Evolutionary conservation across 2,888 invertebrate species (phyloP).

Genomic region (Machimus rusticus): DNA sequence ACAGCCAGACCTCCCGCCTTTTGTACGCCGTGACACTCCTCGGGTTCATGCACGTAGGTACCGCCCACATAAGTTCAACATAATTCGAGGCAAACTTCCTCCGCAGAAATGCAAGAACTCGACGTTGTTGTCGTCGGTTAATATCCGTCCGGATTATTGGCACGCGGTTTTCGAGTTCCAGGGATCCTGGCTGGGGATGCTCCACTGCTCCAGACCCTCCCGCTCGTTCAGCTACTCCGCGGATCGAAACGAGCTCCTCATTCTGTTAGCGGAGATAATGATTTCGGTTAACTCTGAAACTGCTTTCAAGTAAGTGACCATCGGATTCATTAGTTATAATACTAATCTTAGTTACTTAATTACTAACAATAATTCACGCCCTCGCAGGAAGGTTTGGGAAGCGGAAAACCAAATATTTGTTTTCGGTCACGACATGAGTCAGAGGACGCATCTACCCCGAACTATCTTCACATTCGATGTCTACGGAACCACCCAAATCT

Average conservation of each 20-base stretch:
- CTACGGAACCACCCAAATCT: constrained; percentile 50
- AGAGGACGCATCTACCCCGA: constrained; percentile 49
- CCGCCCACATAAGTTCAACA: not conserved
- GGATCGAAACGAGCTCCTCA: constrained; percentile 52
- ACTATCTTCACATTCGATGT: constrained; percentile 53
- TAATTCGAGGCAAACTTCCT: not conserved
- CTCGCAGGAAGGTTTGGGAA: constrained; percentile 51
- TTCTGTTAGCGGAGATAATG: constrained; percentile 53
- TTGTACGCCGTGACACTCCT: constrained; percentile 54
- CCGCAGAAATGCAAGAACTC: constrained; percentile 53
- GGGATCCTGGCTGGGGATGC: constrained; percentile 52
- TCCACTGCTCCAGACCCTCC: constrained; percentile 50
- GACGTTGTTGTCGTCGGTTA: constrained; percentile 45
- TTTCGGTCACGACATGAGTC: constrained; percentile 52
- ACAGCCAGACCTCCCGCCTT: constrained; percentile 50
- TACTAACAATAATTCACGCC: not conserved
- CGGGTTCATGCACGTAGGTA: constrained; percentile 53
- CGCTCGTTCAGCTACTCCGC: constrained; percentile 42
- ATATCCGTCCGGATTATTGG: constrained; percentile 50
- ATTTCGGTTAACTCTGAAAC: constrained; percentile 50
- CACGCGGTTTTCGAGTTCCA: constrained; percentile 52
- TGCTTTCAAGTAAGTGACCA: constrained; percentile 52
- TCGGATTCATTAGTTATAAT: not conserved
- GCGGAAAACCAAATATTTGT: constrained; percentile 52
- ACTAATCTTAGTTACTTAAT: not conserved